These are phyloP conservation scores for human (Homo sapiens) DNA, from an alignment of 2,113 vertebrate genomes.

Conservation along the genomic window DNA sequence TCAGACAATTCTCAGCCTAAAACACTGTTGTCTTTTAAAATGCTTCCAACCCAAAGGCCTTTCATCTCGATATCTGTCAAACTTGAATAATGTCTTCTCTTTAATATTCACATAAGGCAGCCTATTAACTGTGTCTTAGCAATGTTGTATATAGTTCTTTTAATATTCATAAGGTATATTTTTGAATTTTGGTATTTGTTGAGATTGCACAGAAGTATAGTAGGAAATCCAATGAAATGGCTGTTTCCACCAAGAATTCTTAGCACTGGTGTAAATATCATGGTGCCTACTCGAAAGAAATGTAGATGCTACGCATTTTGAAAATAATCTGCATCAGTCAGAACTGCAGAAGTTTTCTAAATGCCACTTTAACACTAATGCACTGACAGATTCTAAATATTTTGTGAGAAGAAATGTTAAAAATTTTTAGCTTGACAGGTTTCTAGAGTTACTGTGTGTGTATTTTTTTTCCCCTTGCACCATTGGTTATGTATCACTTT, in stretches of 20 bases:
- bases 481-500: constrained; percentile 72
- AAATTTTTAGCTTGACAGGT: constrained; percentile 78
- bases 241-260: constrained; percentile 84
- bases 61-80: constrained; percentile 88
- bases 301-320: constrained; percentile 90
- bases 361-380: constrained; percentile 90
- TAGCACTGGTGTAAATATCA: constrained; percentile 85
- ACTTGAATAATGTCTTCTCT: constrained; percentile 89
- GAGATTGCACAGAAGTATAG: constrained; percentile 80
- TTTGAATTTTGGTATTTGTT: constrained; percentile 87
- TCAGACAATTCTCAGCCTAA: constrained; percentile 85
- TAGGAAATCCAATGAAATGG: constrained; percentile 77
- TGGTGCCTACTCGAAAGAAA: constrained; percentile 86
- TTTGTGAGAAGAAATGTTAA: constrained; percentile 84
- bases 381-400: constrained; percentile 89
- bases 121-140: constrained; percentile 86
- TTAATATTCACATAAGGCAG: constrained; percentile 81
- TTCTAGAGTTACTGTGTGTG: constrained; percentile 76
- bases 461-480: constrained; percentile 76
- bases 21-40: constrained; percentile 88
- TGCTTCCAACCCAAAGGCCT: constrained; percentile 91
- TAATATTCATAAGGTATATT: constrained; percentile 89
- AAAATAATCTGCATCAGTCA: constrained; percentile 87
- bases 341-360: constrained; percentile 87
- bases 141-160: constrained; percentile 87